Percentiles rank a stretch among this genome's conserved stretches.
Evolutionary conservation across 2,797 vertebrate genomes (phyloP).

Genomic region (Darevskia mixta): DNA sequence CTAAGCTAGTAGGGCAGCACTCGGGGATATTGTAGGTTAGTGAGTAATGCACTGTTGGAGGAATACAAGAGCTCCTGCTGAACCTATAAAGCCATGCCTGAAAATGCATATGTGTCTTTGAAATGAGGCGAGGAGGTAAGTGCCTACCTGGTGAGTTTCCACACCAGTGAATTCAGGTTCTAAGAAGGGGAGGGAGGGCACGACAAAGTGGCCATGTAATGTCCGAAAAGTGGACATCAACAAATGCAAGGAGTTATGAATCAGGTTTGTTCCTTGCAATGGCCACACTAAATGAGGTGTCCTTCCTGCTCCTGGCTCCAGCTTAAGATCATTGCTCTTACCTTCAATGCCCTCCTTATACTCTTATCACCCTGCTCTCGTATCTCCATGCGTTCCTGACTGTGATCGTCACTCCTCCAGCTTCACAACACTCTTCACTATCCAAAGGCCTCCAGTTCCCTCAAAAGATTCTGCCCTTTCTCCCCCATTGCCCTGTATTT

Average conservation of each 20-base stretch:
- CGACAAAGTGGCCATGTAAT: not conserved
- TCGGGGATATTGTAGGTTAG: not conserved
- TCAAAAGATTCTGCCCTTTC: not conserved
- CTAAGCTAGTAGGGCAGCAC: constrained; percentile 38
- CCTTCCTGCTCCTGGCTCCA: not conserved
- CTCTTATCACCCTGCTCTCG: not conserved
- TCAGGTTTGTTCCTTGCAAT: not conserved
- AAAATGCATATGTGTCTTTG: not conserved
- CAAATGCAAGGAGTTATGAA: not conserved
- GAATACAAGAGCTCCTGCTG: not conserved
- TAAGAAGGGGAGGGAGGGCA: not conserved
- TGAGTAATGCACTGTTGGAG: constrained; percentile 6
- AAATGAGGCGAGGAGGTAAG: not conserved
- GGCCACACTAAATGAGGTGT: not conserved
- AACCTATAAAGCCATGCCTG: not conserved
- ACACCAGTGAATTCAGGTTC: not conserved
- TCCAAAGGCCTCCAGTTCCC: not conserved
- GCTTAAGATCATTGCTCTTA: not conserved
- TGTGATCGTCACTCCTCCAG: not conserved
- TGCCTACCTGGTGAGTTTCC: not conserved
- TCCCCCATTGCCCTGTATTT: not conserved
- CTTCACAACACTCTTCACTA: not conserved
- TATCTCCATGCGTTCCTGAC: not conserved
- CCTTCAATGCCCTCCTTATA: not conserved
- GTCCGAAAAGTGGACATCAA: not conserved